Percentiles rank a stretch among this genome's conserved stretches.
These are phyloP conservation scores for Willowsia nigromaculata DNA, from an alignment of 2,888 invertebrate genomes.

Conservation along the genomic window DNA sequence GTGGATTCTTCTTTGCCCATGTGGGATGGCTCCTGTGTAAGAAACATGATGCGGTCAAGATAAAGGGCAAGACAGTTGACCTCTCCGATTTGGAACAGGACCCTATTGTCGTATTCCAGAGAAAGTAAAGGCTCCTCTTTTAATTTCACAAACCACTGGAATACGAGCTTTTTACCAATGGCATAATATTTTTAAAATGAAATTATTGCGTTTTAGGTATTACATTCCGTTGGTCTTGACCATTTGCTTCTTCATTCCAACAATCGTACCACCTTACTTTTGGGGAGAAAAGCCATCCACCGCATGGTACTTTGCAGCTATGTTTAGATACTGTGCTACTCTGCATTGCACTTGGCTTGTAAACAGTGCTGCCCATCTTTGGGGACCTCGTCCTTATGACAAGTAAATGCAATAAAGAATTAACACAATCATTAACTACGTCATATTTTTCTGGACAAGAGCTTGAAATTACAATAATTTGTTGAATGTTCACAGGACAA, in stretches of 20 bases:
- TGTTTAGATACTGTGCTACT: slow-evolving; percentile 90
- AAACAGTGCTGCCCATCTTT: slow-evolving; percentile 96
- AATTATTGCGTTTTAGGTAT: slow-evolving; percentile 56
- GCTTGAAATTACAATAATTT: too few relatives aligned
- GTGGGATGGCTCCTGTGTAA: slow-evolving; percentile 94
- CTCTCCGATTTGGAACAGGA: slow-evolving; percentile 93
- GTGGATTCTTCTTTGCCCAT: slow-evolving; percentile 97
- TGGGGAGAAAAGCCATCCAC: slow-evolving; percentile 91
- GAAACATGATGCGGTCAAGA: slow-evolving; percentile 94
- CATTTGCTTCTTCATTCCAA: slow-evolving; percentile 81
- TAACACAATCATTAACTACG: not conserved
- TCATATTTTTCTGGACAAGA: too few relatives aligned
- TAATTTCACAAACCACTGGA: too few relatives aligned
- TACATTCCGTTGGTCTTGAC: slow-evolving; percentile 77
- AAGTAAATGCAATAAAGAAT: slow-evolving; percentile 75
- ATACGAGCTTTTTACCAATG: not conserved
- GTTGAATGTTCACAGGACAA: slow-evolving; percentile 63
- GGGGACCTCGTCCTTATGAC: slow-evolving; percentile 89
- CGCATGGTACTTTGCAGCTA: slow-evolving; percentile 90
- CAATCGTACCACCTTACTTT: slow-evolving; percentile 88
- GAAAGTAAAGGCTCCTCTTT: slow-evolving; percentile 83
- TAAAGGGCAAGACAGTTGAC: slow-evolving; percentile 90
- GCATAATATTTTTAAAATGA: too few relatives aligned
- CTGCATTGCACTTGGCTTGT: slow-evolving; percentile 96
- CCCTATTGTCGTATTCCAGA: slow-evolving; percentile 91